These are phyloP conservation scores for Natrix natrix DNA, from an alignment of 2,797 vertebrate species.

Conservation along the genomic window DNA sequence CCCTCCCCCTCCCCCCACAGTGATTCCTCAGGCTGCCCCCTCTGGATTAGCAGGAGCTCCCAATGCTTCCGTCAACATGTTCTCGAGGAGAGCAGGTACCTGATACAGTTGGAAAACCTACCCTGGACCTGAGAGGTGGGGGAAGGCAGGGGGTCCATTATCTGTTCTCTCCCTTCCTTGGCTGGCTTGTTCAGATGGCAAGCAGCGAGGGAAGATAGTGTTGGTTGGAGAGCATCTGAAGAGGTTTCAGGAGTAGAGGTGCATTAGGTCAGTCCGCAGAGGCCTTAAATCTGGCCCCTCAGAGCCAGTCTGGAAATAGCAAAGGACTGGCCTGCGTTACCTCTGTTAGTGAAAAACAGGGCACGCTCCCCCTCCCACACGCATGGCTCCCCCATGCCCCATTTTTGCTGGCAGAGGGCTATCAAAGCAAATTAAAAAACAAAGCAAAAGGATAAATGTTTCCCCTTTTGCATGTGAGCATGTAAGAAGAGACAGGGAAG, in stretches of 20 bases:
- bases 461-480: too few species aligned
- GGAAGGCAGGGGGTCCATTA: neutral
- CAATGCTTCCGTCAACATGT: slow-evolving; percentile 82
- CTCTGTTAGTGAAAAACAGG: too few species aligned
- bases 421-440: too few species aligned
- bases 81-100: slow-evolving; percentile 94
- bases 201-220: neutral
- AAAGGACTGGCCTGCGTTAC: too few species aligned
- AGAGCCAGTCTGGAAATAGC: too few species aligned
- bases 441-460: too few species aligned
- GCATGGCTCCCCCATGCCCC: too few species aligned
- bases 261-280: too few species aligned
- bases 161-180: neutral
- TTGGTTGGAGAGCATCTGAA: neutral
- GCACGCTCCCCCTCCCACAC: too few species aligned
- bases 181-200: neutral
- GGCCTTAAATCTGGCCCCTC: too few species aligned
- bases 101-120: accelerated
- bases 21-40: slow-evolving; percentile 70
- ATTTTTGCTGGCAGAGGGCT: too few species aligned
- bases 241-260: neutral
- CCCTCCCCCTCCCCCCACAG: slow-evolving; percentile 84
- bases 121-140: neutral
- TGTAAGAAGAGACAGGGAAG: too few species aligned
- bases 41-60: slow-evolving; percentile 70